These are phyloP conservation scores for Scelioninae gen. 1 DNA, from an alignment of 2,888 invertebrate species.

Conservation along the genomic window DNA sequence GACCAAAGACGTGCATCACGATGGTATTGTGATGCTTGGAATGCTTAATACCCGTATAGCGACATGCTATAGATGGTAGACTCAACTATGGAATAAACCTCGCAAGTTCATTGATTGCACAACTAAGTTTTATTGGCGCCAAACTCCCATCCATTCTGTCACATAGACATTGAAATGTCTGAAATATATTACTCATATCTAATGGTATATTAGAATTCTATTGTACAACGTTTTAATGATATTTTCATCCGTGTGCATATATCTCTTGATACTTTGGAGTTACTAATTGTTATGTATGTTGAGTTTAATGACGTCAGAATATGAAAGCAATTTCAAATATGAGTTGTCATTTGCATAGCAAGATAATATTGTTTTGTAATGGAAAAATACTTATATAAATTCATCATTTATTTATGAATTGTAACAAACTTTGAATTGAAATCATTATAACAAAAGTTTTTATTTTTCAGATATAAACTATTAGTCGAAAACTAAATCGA, in stretches of 20 bases:
- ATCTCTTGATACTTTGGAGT: no score
- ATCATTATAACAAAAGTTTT: no score
- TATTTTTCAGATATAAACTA: no score
- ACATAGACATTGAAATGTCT: slow-evolving; percentile 22
- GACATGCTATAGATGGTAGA: slow-evolving; percentile 78
- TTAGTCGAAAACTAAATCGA: no score
- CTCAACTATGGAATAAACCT: slow-evolving; percentile 79
- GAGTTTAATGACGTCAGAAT: no score
- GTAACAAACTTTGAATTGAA: no score
- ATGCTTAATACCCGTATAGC: slow-evolving; percentile 82
- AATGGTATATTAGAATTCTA: neutral
- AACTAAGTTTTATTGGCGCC: slow-evolving; percentile 60
- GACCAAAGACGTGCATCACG: slow-evolving; percentile 49
- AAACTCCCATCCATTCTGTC: slow-evolving; percentile 40
- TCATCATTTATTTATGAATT: no score
- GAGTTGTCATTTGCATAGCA: no score
- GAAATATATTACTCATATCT: slow-evolving; percentile 25
- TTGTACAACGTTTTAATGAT: neutral
- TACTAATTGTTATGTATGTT: no score
- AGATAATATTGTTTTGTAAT: no score
- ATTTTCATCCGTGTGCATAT: neutral
- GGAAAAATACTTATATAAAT: no score
- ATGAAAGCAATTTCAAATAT: no score
- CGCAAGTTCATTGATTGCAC: slow-evolving; percentile 61
- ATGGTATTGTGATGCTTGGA: slow-evolving; percentile 79